phyloP scores from a whole-genome alignment of 2,888 invertebrate species.

The Elmis aenea region DNA sequence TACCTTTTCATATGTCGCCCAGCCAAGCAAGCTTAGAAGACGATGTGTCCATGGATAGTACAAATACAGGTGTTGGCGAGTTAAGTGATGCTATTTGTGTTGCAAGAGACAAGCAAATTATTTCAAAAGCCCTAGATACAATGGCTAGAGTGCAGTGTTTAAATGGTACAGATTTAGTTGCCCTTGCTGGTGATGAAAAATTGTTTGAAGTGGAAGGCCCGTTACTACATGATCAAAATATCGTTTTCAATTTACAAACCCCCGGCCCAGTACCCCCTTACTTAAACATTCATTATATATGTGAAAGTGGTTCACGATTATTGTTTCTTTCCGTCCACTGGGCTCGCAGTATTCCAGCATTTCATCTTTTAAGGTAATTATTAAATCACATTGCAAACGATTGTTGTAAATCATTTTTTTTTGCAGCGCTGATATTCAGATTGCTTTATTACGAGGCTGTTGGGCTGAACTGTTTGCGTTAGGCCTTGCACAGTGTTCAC shows the following conservation, averaged over 20 bases:
- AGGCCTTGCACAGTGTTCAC: slow-evolving; percentile 82
- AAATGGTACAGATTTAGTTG: slow-evolving; percentile 39
- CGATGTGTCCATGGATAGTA: slow-evolving; percentile 54
- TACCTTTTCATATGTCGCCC: slow-evolving; percentile 44
- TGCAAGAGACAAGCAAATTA: slow-evolving; percentile 56
- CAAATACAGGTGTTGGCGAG: slow-evolving; percentile 47
- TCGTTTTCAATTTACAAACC: slow-evolving; percentile 71
- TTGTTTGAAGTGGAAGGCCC: slow-evolving; percentile 54
- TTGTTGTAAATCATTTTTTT: slow-evolving; percentile 2
- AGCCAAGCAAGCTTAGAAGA: slow-evolving; percentile 52
- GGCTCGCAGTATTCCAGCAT: slow-evolving; percentile 79
- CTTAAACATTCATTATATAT: slow-evolving; percentile 89
- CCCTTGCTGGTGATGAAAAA: slow-evolving; percentile 38
- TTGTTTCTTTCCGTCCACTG: slow-evolving; percentile 88
- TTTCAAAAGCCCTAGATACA: slow-evolving; percentile 67
- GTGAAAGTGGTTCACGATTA: slow-evolving; percentile 90
- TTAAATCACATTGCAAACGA: slow-evolving; percentile 2
- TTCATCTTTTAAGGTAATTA: slow-evolving; percentile 69
- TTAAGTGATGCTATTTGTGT: slow-evolving; percentile 56
- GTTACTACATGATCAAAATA: slow-evolving; percentile 63
- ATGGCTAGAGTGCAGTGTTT: slow-evolving; percentile 52
- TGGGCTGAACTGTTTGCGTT: slow-evolving; percentile 92
- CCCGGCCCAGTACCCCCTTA: slow-evolving; percentile 79
- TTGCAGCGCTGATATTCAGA: slow-evolving; percentile 75
- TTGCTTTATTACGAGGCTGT: slow-evolving; percentile 75